These are phyloP conservation scores for Urocitellus parryii DNA, from an alignment of 2,113 vertebrate species.

Conservation along the genomic window DNA sequence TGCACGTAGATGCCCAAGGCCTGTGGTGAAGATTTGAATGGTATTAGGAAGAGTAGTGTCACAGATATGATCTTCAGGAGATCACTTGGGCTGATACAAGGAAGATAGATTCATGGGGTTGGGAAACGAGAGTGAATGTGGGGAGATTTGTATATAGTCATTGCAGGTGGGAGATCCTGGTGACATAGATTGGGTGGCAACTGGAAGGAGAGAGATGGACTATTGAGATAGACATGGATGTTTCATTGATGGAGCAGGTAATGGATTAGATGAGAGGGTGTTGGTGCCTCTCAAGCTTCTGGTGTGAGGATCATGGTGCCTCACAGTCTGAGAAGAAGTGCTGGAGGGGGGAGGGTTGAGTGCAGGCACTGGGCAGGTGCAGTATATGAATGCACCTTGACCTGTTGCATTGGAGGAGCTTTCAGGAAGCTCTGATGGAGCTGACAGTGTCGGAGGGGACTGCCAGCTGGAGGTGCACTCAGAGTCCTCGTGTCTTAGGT, in stretches of 20 bases:
- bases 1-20: background rate
- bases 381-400: accelerated
- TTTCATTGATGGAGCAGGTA: background rate
- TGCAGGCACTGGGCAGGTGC: background rate
- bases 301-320: accelerated
- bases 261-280: background rate
- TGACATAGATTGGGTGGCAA: too few relatives aligned
- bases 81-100: background rate
- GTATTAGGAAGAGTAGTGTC: background rate
- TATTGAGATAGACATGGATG: accelerated
- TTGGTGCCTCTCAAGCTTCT: background rate
- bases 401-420: background rate
- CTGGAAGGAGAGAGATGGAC: background rate
- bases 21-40: background rate
- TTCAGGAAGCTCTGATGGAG: background rate
- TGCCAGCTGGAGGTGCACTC: background rate
- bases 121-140: background rate
- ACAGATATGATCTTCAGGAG: background rate
- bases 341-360: too few relatives aligned
- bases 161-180: background rate
- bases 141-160: background rate
- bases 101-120: background rate
- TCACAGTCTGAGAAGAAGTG: background rate
- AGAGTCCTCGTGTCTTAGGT: background rate
- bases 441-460: background rate